Conservation (phyloP, 64 coral and sea anemone species). For the Porites australiensis region DNA sequence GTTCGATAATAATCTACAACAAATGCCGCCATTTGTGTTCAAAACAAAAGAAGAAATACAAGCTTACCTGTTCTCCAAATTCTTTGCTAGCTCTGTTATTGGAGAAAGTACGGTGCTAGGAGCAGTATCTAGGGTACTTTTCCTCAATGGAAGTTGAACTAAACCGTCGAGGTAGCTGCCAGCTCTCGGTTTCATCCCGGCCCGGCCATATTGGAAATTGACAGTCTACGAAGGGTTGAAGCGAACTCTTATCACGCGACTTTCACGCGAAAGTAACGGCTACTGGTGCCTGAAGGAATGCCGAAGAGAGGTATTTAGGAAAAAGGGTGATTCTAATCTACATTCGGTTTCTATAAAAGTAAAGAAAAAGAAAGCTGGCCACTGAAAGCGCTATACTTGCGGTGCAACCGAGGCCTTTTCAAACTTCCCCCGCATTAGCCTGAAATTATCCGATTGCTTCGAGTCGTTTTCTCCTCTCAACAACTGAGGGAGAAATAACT, state of each 20-base stretch:
- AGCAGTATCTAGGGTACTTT: slow-evolving; percentile 59
- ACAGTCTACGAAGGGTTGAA: neutral
- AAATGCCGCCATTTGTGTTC: slow-evolving; percentile 14
- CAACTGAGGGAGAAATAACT: too few species aligned
- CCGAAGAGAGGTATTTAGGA: slow-evolving; percentile 11
- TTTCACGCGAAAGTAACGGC: slow-evolving; percentile 31
- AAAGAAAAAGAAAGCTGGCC: slow-evolving; percentile 33
- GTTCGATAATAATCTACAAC: slow-evolving; percentile 1
- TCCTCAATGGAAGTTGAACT: slow-evolving; percentile 57
- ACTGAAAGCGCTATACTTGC: slow-evolving; percentile 5
- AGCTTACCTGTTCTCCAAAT: slow-evolving; percentile 79
- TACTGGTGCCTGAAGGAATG: slow-evolving; percentile 32
- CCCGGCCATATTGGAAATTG: slow-evolving; percentile 74
- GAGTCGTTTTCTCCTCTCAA: too few species aligned
- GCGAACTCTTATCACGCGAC: neutral
- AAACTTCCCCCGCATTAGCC: slow-evolving; percentile 64
- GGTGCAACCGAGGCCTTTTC: slow-evolving; percentile 70
- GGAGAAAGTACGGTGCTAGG: slow-evolving; percentile 89
- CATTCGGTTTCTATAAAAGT: slow-evolving; percentile 14
- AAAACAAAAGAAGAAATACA: neutral
- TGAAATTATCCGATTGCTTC: too few species aligned
- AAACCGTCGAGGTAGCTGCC: slow-evolving; percentile 77
- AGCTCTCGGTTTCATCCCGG: slow-evolving; percentile 74
- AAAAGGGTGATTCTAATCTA: slow-evolving; percentile 64
- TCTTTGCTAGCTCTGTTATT: slow-evolving; percentile 86